A percentile compares a stretch with the other conserved stretches of the same genome.
Evolutionary conservation across 1,140 invertebrate species (phyloP).

Genomic region (Atta cephalotes): DNA sequence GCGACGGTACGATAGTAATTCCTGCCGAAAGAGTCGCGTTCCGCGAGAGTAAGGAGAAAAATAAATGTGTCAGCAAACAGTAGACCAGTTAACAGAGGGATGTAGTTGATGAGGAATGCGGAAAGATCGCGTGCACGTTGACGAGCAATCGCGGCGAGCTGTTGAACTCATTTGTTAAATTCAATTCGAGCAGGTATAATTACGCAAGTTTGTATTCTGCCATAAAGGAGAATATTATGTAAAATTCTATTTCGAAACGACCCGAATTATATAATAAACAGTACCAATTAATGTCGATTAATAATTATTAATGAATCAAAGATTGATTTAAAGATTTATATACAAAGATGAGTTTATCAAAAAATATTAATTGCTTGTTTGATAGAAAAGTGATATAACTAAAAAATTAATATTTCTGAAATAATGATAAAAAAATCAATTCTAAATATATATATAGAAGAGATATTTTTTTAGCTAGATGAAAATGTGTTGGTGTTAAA

Average conservation of each 20-base stretch:
- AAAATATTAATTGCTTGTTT: neutral
- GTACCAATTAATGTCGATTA: neutral
- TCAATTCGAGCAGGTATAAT: constrained; percentile 14
- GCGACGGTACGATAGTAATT: constrained; percentile 53
- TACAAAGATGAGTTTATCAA: too few species aligned
- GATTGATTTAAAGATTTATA: neutral
- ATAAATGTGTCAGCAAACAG: constrained; percentile 49
- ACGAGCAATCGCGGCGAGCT: constrained; percentile 36
- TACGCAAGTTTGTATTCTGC: neutral
- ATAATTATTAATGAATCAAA: neutral
- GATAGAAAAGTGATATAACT: neutral
- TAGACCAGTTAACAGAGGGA: constrained; percentile 43
- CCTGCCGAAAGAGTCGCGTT: constrained; percentile 51
- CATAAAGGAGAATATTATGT: neutral
- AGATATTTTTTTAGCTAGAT: too few species aligned
- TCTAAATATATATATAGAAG: too few species aligned
- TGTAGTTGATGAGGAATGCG: constrained; percentile 10
- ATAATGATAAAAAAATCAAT: too few species aligned
- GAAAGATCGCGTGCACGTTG: constrained; percentile 46
- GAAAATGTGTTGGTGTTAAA: too few species aligned
- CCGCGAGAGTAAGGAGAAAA: constrained; percentile 44
- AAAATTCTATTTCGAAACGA: neutral
- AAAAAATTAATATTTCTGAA: neutral
- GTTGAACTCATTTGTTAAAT: constrained; percentile 36
- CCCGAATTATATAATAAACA: neutral